Evolutionary conservation across 2,797 vertebrate genomes (phyloP), one percentile per base, ranked within the genome.

Genomic region (Anableps anableps): DNA sequence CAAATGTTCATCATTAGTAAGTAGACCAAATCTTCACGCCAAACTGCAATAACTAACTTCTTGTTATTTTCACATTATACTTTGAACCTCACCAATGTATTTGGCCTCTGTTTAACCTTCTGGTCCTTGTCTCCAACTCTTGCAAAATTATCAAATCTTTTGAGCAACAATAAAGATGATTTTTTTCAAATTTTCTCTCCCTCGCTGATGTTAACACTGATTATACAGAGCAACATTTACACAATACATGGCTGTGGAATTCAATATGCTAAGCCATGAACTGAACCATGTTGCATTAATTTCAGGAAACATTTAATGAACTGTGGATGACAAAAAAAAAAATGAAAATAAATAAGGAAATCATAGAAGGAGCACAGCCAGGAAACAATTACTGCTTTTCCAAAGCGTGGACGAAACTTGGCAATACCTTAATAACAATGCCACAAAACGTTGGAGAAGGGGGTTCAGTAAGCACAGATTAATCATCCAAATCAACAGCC

Each of bases 371-470:
- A 91, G 85, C 71, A 86, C 76, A 88, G 87, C 78, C 83, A 89
- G 89, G 85, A 91, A 91, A 91, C 85, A 91, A 93, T 93, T 92
- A 86, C 62, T 84, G 86, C 88, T 81, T 83, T 80, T 91, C 87
- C 84, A 88, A 45, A 81, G 81, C 31, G 77, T 86, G 81, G 34
- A 74, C 85, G 82, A 80, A 82, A 82, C 77, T 76, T 85, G 82
- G 85, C 81, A 88, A 81, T 81, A 74, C 60, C 85, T 88, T 85
- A 82, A 91, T 93, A 91, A 93, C 88, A 85, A 81, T 79, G 80
- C 85, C 86, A 88, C 64, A 45, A 82, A 45, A 88, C 70, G 29
- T 62, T 51, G 34, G 78, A 79, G 58, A 58, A 77, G 73, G 71
- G 51, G 78, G 43, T 81, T 83, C 53, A 64, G 74, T 73, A 3